Conservation (phyloP, 2,888 invertebrate species). For the Agrochola macilenta region DNA sequence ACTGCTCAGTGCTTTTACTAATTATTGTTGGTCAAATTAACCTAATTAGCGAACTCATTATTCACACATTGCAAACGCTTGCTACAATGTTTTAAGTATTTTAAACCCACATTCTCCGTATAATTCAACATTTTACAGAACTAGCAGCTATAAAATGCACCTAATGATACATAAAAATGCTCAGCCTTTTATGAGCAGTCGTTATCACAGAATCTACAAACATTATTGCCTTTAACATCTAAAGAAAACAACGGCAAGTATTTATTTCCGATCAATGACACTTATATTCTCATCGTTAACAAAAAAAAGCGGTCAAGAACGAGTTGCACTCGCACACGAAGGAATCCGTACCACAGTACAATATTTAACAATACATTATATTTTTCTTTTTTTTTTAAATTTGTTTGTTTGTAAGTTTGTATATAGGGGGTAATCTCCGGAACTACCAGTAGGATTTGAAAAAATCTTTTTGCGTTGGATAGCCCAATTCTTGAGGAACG, state of each 20-base stretch:
- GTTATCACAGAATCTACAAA: constrained; percentile 67
- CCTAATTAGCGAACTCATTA: constrained; percentile 29
- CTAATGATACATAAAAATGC: constrained; percentile 66
- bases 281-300: constrained; percentile 59
- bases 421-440: no score
- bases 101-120: constrained; percentile 34
- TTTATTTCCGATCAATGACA: constrained; percentile 54
- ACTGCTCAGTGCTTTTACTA: neutral
- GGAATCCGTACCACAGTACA: no score
- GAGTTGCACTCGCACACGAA: neutral
- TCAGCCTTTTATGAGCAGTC: constrained; percentile 63
- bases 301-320: constrained; percentile 42
- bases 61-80: constrained; percentile 13
- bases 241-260: constrained; percentile 51
- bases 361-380: no score
- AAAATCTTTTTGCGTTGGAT: no score
- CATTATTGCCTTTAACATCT: constrained; percentile 52
- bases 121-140: constrained; percentile 58
- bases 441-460: no score
- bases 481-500: no score
- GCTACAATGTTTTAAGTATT: constrained; percentile 38
- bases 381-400: no score
- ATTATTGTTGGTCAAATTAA: constrained; percentile 27
- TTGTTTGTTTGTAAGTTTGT: no score
- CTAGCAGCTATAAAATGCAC: constrained; percentile 62